Percentiles rank a stretch among this genome's conserved stretches.
Conservation (phyloP, 1,140 invertebrate genomes). For the Brachystomella parvula region DNA sequence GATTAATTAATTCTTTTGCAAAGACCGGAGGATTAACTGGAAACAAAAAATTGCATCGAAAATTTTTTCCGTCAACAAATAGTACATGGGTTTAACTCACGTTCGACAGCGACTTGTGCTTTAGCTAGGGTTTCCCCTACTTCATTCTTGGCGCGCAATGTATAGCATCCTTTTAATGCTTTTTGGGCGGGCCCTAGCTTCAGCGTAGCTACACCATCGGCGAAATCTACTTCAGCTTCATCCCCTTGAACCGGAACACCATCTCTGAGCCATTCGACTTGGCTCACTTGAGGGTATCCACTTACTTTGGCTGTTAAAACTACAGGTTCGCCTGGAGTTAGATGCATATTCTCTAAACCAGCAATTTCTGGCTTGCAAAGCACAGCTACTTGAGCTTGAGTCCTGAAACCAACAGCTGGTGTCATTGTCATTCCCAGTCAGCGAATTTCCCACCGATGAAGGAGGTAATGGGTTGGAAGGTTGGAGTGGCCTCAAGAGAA, state of each 20-base stretch:
- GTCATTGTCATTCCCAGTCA: background rate
- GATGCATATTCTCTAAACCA: background rate
- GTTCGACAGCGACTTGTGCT: slow-evolving; percentile 2
- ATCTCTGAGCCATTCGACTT: slow-evolving; percentile 4
- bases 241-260: background rate
- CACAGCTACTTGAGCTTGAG: slow-evolving; percentile 45
- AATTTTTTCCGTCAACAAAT: background rate
- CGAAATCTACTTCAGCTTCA: background rate
- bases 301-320: background rate
- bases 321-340: background rate
- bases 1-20: background rate
- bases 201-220: background rate
- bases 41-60: background rate
- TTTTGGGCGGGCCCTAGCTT: background rate
- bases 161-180: background rate
- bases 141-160: background rate
- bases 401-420: background rate
- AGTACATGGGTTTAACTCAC: background rate
- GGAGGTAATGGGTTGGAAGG: too few species aligned
- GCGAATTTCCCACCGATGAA: too few species aligned
- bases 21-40: slow-evolving; percentile 5
- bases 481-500: too few species aligned
- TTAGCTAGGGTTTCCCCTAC: background rate
- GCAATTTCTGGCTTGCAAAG: slow-evolving; percentile 54
- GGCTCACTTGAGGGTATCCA: background rate